Conservation (phyloP, 2,888 invertebrate species). For the Diaprepes abbreviatus region DNA sequence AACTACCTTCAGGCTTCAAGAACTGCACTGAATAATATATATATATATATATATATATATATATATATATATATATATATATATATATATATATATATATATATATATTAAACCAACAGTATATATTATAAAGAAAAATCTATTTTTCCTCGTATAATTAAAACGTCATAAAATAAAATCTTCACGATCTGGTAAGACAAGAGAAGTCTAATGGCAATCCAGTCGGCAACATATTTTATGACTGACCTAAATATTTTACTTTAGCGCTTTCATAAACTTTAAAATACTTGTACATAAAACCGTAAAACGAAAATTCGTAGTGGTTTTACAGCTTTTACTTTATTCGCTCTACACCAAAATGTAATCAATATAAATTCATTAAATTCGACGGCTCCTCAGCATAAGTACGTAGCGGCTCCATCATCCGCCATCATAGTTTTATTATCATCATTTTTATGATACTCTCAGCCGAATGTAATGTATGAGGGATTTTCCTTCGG, state of each 20-base stretch:
- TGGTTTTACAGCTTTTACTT: background rate
- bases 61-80: no score
- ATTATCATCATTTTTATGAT: conserved; percentile 12
- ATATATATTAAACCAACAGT: no score
- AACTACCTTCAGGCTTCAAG: no score
- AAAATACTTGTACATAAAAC: conserved; percentile 1
- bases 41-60: no score
- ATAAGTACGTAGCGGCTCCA: conserved; percentile 1
- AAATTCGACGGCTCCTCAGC: conserved; percentile 15
- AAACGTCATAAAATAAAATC: no score
- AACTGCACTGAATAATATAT: no score
- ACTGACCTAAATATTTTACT: background rate
- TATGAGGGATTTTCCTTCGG: background rate
- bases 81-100: no score
- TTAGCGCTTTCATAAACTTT: background rate
- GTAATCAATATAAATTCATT: conserved; percentile 24
- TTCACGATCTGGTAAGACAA: no score
- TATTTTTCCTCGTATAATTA: no score
- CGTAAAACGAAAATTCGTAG: background rate
- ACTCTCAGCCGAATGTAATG: background rate
- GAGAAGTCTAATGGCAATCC: background rate
- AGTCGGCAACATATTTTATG: background rate
- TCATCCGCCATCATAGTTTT: conserved; percentile 15
- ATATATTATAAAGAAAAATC: no score
- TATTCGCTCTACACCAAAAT: background rate